Conservation (phyloP, 1,140 invertebrate genomes). For the Ephestia elutella region DNA sequence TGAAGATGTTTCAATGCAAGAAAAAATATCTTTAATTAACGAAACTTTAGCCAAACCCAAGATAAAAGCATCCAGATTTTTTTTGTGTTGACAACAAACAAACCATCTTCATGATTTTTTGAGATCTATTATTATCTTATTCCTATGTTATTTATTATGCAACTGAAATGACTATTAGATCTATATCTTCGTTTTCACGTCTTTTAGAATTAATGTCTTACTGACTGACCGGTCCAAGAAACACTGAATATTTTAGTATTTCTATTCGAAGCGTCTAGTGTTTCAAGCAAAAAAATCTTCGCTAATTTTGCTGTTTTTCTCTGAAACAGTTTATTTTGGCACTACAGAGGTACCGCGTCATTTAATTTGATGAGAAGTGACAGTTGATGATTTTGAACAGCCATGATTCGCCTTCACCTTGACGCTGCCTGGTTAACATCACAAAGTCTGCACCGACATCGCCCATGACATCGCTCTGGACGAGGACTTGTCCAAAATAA, state of each 20-base stretch:
- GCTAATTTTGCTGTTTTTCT: background rate
- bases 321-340: slow-evolving; percentile 3
- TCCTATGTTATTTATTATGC: background rate
- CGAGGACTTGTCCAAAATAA: slow-evolving; percentile 53
- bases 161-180: background rate
- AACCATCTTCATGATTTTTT: background rate
- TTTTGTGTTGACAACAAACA: background rate
- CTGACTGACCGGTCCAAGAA: background rate
- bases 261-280: background rate
- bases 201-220: background rate
- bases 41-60: slow-evolving; percentile 1
- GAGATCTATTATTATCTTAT: background rate
- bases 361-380: slow-evolving; percentile 52
- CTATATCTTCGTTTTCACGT: background rate
- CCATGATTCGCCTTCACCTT: slow-evolving; percentile 64
- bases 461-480: slow-evolving; percentile 50
- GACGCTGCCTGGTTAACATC: slow-evolving; percentile 51
- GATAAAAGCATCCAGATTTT: background rate
- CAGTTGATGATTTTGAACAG: slow-evolving; percentile 32
- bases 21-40: slow-evolving; percentile 11
- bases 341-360: slow-evolving; percentile 40
- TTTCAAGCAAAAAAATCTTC: slow-evolving; percentile 1
- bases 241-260: background rate
- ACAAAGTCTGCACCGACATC: slow-evolving; percentile 44
- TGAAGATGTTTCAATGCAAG: slow-evolving; percentile 15